Percentiles rank a stretch among this genome's conserved stretches.
Evolutionary conservation across 2,113 vertebrate genomes (phyloP).

Genomic region (Fulmarus glacialis): DNA sequence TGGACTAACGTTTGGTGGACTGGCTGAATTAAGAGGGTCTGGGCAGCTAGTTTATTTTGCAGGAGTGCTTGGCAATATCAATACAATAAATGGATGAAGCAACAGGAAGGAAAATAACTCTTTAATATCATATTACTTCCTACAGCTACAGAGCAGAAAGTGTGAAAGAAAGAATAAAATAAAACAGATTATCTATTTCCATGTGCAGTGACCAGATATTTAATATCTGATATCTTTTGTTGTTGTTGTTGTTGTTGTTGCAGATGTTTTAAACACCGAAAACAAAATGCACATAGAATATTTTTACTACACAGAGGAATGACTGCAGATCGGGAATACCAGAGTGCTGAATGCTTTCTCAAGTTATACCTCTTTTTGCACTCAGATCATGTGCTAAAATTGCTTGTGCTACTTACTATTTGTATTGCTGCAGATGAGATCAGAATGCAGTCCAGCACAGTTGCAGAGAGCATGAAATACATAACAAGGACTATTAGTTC

Average conservation of each 20-base stretch:
- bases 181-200: background rate
- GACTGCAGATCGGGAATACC: background rate
- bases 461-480: background rate
- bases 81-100: conserved; percentile 18
- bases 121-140: background rate
- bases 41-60: conserved; percentile 21
- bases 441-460: background rate
- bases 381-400: background rate
- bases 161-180: conserved; percentile 1
- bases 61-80: background rate
- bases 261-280: background rate
- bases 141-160: background rate
- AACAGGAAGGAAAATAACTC: background rate
- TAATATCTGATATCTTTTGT: background rate
- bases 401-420: background rate
- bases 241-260: background rate
- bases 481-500: background rate
- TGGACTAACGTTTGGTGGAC: background rate
- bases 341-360: background rate
- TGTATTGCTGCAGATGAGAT: background rate
- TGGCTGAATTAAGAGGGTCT: conserved; percentile 1
- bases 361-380: background rate
- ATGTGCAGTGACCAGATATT: background rate
- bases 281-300: background rate
- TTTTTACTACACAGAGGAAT: background rate